phyloP scores from a whole-genome alignment of 2,797 vertebrate genomes.

The Clarias fuscus region DNA sequence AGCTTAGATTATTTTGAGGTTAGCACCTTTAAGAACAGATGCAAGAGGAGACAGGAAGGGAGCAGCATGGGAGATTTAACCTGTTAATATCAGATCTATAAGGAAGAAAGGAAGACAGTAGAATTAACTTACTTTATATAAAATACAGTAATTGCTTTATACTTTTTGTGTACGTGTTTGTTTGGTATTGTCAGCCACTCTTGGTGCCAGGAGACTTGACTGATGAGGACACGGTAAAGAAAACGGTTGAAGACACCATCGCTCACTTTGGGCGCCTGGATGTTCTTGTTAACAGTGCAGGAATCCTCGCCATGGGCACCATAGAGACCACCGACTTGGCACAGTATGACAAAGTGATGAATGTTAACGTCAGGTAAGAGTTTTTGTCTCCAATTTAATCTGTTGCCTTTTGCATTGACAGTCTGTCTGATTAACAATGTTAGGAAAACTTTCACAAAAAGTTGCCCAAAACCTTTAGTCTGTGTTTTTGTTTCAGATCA shows the following conservation, averaged over 20 bases:
- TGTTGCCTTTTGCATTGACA: neutral
- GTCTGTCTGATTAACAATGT: neutral
- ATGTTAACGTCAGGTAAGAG: conserved; percentile 79
- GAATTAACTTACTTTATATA: neutral
- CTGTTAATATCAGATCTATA: no score
- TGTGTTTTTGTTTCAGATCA: conserved; percentile 64
- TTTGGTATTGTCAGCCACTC: conserved; percentile 67
- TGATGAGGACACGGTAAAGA: conserved; percentile 73
- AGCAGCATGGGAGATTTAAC: no score
- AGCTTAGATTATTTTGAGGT: neutral
- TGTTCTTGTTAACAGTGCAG: conserved; percentile 80
- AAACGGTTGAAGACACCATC: conserved; percentile 71
- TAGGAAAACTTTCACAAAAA: neutral
- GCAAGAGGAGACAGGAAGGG: no score
- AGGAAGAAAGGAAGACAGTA: no score
- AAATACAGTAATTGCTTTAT: neutral
- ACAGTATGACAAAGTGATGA: conserved; percentile 81
- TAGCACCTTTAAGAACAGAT: no score
- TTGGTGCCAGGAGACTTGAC: conserved; percentile 80
- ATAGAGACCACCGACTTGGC: conserved; percentile 75
- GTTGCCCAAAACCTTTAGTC: neutral
- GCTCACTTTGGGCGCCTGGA: conserved; percentile 76
- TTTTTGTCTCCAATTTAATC: neutral
- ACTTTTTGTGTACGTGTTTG: neutral
- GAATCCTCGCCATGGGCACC: conserved; percentile 77